Evolutionary conservation across 2,888 invertebrate genomes (phyloP), one percentile per base, ranked within the genome.

Genomic region (Ophion costatus): DNA sequence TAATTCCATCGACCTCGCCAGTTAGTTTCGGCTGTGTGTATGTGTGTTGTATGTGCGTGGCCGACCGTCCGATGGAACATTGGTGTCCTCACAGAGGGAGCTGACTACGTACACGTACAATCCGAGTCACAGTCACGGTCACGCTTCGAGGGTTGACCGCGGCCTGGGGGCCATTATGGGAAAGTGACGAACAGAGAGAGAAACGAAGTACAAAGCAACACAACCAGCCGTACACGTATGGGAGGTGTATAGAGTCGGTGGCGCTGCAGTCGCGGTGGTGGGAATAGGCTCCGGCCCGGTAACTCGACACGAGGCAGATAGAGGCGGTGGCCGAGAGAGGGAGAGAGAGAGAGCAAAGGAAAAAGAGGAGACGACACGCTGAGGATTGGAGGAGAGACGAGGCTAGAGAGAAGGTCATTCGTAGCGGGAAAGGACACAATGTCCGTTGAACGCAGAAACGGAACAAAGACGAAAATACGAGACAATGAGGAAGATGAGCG

Each of bases 101-200:
- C 11, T 45, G 11, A 6, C 1, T 45, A 45, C 9, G 14, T 9
- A 14, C 45, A 14, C 10, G 2, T 11, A 11, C 10, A 11, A 56
- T 14, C 29, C 24, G 66, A 91, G 92, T 92, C 93, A 92, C 90
- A 92, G 93, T 92, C 93, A 93, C 90, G 93, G 92, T 92, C 92
- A 92, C 91, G 92, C 91, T 92, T 88, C 86, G 89, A 90, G 91
- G 91, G 90, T 90, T 90, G 90, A 87, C 89, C 88, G 74, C 85
- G 75, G 83, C 87, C 45, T 45, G 79, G 84, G 77, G 71, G 86
- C 85, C 86, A 86, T 84, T 84, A 84, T 45, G 80, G 74, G 67
- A 78, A 80, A 82, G 71, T 33, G 82, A 59, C 42, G 77, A 70
- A 66, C 22, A 45, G 59, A 20, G 45, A 56, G 45, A 24, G 67